Conservation (phyloP, 2,113 vertebrate genomes). For the Struthio camelus region DNA sequence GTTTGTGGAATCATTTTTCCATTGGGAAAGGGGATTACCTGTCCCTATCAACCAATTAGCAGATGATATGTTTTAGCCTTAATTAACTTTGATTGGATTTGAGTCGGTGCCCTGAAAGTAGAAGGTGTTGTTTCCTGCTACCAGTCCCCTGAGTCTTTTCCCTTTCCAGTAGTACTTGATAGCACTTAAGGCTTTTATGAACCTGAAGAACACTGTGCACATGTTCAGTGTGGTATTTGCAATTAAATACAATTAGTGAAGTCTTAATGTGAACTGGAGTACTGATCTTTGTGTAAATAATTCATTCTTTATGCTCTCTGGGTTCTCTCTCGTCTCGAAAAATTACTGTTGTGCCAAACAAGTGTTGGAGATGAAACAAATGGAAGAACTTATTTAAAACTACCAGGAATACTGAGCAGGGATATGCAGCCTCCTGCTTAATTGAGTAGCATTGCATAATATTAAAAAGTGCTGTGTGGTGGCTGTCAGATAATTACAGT, state of each 20-base stretch:
- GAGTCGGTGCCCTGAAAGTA: not conserved
- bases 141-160: not conserved
- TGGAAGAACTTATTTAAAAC: conserved; percentile 4
- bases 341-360: conserved; percentile 23
- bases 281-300: conserved; percentile 24
- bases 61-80: not conserved
- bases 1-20: not conserved
- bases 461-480: not conserved
- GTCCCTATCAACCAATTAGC: not conserved
- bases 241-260: not conserved
- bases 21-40: not conserved
- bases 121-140: not conserved
- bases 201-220: not conserved
- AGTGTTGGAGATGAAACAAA: conserved; percentile 17
- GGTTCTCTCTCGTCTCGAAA: conserved; percentile 45
- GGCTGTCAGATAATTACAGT: not conserved
- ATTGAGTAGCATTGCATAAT: conserved; percentile 39
- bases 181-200: conserved; percentile 13
- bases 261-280: not conserved
- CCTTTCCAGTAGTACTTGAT: not conserved
- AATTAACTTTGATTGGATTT: not conserved
- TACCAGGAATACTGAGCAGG: not conserved
- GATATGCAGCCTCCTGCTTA: conserved; percentile 39
- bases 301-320: conserved; percentile 30
- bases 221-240: not conserved